Base-by-base conservation (phyloP, 2,113 vertebrate species). In the Semnornis frantzii region DNA sequence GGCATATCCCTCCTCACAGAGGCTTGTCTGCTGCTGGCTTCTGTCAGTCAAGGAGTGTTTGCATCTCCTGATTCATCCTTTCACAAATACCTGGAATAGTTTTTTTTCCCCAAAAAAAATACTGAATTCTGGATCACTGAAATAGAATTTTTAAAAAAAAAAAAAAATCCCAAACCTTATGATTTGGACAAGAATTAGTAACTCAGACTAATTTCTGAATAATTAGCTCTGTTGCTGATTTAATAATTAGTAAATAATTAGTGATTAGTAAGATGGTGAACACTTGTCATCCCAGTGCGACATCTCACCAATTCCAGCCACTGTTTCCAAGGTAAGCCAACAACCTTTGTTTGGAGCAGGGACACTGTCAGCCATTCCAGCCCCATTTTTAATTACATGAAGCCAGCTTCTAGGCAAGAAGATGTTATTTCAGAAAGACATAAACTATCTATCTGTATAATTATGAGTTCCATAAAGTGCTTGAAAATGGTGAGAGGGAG, bases 401-500 rank as follows among this genome's bases (percentile, higher is more conserved):
- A 87, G 19, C 75, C 91, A 68, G 24, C 55, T 83, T 87, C 39
- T 42, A 76, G 68, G 73, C 14, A 48, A 69, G 54, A 81, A 71
- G 30, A 62, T 71, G 25, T 59, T 92, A 64, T 87, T 25, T 2
- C 71, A 66, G 48, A 70, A 82, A 76, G 66, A 89, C 54, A 74
- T 33, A 73, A 85, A 74, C 52, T 95, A 87, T 82, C 52, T 95
- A 87, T 82, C 78, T 93, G 42, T 24, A 7, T 93, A 83, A 95
- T 95, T 92, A 83, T 48, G 52, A 82, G 60, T 89, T 94, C 85
- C 76, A 66, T 89, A 83, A 89, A 95, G 82, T 85, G 69, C 79
- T 85, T 89, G 75, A 87, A 91, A 94, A 91, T 89, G 25, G 54
- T 93, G 84, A 96, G 91, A 94, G 89, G 73, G 74, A 96, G 60